Evolutionary conservation across 2,797 vertebrate genomes (phyloP).

Genomic region (Macroramphosus scolopax): DNA sequence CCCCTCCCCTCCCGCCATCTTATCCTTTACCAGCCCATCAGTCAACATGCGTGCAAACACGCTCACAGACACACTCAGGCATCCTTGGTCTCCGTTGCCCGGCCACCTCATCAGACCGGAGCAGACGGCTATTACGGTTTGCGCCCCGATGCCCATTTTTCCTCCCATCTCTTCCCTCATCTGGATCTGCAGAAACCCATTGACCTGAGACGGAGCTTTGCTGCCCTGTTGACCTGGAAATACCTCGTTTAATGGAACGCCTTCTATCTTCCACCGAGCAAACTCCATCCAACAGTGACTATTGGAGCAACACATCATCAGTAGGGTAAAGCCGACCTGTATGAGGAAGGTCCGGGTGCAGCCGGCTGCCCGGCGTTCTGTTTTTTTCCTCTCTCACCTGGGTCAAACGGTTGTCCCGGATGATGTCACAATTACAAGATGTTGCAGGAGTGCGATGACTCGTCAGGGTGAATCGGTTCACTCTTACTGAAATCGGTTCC

Average conservation of each 20-base stretch:
- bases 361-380: no score
- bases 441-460: no score
- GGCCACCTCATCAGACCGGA: constrained; percentile 66
- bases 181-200: constrained; percentile 55
- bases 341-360: no score
- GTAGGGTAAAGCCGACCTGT: background rate
- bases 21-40: constrained; percentile 39
- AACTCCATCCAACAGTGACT: constrained; percentile 21
- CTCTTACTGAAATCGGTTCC: no score
- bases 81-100: constrained; percentile 52
- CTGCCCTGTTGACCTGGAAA: constrained; percentile 37
- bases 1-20: constrained; percentile 23
- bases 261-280: constrained; percentile 21
- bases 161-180: constrained; percentile 51
- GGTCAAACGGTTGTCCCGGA: no score
- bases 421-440: no score
- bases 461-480: no score
- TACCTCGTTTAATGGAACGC: constrained; percentile 26
- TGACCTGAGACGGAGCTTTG: constrained; percentile 49
- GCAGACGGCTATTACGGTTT: constrained; percentile 64
- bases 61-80: constrained; percentile 22
- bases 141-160: constrained; percentile 41
- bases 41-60: constrained; percentile 31
- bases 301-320: background rate
- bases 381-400: no score